Evolutionary conservation across 1,140 invertebrate species (phyloP), one percentile per base, ranked within the genome.

Genomic region (Papilio machaon): DNA sequence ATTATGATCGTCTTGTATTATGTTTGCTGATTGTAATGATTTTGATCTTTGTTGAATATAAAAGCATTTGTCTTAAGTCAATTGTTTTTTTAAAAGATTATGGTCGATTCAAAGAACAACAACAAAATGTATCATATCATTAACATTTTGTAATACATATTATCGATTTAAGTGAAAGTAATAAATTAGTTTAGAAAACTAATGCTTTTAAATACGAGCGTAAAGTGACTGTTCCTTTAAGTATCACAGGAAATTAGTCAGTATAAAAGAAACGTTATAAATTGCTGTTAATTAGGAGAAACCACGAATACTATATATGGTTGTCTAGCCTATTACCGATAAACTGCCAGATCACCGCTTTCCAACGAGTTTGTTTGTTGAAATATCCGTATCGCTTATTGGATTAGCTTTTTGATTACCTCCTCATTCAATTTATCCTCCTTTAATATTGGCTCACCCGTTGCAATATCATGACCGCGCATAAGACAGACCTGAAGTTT

Each of bases 211-310:
- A 64, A 70, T 35, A 30, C 15, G 64, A 70, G 13, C 30, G 64
- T 70, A 35, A 70, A 70, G 64, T 17, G 64, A 70, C 64, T 70
- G 64, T 76, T 52, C 74, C 74, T 76, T 76, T 54, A 35, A 76
- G 74, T 49, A 52, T 76, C 47, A 52, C 23, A 30, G 52, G 54
- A 78, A 78, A 78, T 78, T 58, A 78, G 23, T 78, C 52, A 78
- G 54, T 78, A 38, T 35, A n/a, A 54, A 78, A 54, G 52, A 78
- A 78, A 78, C 49, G 35, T 78, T 78, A 79, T 79, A 79, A 79
- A 79, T 79, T 64, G 60, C 54, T 67, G 67, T 79, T 79, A 79
- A 79, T 79, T 67, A 67, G 58, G 77, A 79, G 77, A 79, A 79
- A 79, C 38, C 47, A 47, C 38, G 35, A 79, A 17, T 64, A 15